phyloP scores from a whole-genome alignment of 1,140 invertebrate species.

The Brachionus calyciflorus region DNA sequence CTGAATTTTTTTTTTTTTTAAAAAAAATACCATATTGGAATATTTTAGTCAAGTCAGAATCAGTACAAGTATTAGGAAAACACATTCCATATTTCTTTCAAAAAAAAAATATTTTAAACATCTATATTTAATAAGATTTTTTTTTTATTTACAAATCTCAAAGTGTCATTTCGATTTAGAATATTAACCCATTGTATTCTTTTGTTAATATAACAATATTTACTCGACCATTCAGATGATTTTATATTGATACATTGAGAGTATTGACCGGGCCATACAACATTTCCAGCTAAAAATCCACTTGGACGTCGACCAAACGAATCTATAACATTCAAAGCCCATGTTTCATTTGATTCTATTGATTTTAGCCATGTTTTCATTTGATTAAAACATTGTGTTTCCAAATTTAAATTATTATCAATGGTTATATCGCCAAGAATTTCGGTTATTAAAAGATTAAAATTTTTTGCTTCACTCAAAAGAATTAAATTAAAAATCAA shows the following conservation, averaged over 20 bases:
- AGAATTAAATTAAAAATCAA: too few relatives aligned
- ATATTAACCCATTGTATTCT: not conserved
- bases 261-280: conserved; percentile 13
- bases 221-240: not conserved
- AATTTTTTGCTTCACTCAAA: too few relatives aligned
- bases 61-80: not conserved
- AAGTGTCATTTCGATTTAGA: not conserved
- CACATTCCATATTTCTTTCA: conserved; percentile 24
- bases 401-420: not conserved
- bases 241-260: not conserved
- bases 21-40: conserved; percentile 17
- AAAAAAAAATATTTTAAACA: not conserved
- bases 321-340: not conserved
- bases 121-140: not conserved
- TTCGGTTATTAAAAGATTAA: too few relatives aligned
- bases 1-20: not conserved
- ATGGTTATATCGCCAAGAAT: not conserved
- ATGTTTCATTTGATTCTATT: not conserved
- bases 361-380: not conserved
- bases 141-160: not conserved
- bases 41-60: not conserved
- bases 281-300: not conserved
- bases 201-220: not conserved
- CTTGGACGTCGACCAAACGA: conserved; percentile 2
- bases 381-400: not conserved